Conservation (phyloP, 1,140 invertebrate genomes). For the Drosophila orena region DNA sequence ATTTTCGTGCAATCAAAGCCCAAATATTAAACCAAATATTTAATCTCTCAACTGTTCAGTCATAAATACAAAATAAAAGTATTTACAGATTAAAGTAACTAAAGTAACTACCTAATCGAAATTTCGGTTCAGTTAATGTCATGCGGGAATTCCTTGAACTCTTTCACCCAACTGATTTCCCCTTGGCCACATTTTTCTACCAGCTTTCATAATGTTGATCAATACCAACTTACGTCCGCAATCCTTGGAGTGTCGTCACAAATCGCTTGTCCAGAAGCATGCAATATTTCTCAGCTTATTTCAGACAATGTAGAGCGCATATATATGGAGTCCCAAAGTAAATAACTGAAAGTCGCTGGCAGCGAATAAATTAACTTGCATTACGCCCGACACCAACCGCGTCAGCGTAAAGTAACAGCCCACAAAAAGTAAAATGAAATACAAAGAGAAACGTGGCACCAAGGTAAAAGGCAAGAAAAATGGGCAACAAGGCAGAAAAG, state of each 20-base stretch:
- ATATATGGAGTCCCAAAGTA: slow-evolving; percentile 49
- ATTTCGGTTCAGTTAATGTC: background rate
- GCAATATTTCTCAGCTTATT: slow-evolving; percentile 46
- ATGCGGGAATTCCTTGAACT: slow-evolving; percentile 5
- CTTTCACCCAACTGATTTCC: slow-evolving; percentile 34
- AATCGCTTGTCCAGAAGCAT: slow-evolving; percentile 34
- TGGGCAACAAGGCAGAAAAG: slow-evolving; percentile 20
- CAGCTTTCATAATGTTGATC: slow-evolving; percentile 24
- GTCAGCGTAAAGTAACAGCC: slow-evolving; percentile 34
- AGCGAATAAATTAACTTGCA: slow-evolving; percentile 73
- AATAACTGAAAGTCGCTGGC: slow-evolving; percentile 51
- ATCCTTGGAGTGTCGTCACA: slow-evolving; percentile 57
- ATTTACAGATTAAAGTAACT: background rate
- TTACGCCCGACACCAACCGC: slow-evolving; percentile 66
- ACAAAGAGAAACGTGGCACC: slow-evolving; percentile 22
- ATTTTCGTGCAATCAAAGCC: background rate
- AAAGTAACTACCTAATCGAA: background rate
- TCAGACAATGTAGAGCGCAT: slow-evolving; percentile 24
- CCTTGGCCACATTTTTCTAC: slow-evolving; percentile 22
- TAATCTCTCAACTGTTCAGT: background rate
- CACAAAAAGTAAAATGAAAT: background rate
- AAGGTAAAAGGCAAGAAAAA: slow-evolving; percentile 46
- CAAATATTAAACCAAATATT: background rate
- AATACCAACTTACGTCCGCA: slow-evolving; percentile 28
- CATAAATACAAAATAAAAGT: background rate